Evolutionary conservation across 2,113 vertebrate genomes (phyloP), one percentile per base, ranked within the genome.

Genomic region (Tetrax tetrax): DNA sequence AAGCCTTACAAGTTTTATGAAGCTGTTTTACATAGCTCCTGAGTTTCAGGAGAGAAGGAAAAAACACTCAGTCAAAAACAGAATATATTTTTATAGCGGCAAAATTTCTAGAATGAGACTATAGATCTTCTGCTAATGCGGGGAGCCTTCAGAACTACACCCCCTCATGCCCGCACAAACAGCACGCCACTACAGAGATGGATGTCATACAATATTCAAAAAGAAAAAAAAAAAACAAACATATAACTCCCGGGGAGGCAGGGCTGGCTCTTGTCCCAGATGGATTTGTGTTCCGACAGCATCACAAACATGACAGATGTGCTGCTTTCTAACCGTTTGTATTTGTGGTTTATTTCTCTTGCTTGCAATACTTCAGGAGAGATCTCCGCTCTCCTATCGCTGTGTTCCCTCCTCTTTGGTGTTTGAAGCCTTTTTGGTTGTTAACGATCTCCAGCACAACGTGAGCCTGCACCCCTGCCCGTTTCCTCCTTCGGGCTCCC

Each of bases 1-100:
- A 82, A 91, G 80, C 61, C 65, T 57, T 66, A 18, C 77, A 87
- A 89, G 81, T 93, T 91, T 96, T 96, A 93, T 94, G 89, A 71
- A 56, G 77, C 89, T 71, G 71, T 94, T 94, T 95, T 71, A 68
- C 24, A 2, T 0, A 0, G 72, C 63, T 96, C 66, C 4, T 11
- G 54, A 89, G 63, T 85, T 96, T 92, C 83, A 83, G 76, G 15
- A 87, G 66, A 54, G 64, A 87, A 90, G 35, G n/a, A 27, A 57
- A 94, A 92, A 70, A 9, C 25, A 37, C n/a, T 65, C 68, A 47
- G 60, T 93, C 80, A 89, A 88, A 90, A 33, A 1, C 41, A 74
- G 60, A 90, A 90, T 84, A 31, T 60, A 81, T 76, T 91, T 94
- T 95, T 92, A 96, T 64, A 64, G 94, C 35, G 0, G 7, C 77